Conservation (phyloP, 1,140 invertebrate genomes). For the Brachionus koreanus region DNA sequence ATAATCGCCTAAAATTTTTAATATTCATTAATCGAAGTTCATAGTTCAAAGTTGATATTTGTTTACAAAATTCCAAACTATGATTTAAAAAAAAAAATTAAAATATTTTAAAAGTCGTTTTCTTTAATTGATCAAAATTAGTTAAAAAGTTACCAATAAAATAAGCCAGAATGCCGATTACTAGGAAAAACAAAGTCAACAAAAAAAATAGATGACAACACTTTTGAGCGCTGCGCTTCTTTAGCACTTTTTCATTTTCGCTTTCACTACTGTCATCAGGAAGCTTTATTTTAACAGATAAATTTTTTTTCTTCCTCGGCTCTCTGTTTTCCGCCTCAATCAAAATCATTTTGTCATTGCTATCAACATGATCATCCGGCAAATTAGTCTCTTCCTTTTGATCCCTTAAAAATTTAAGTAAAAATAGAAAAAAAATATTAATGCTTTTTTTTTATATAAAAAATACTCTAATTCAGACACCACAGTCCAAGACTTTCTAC, state of each 20-base stretch:
- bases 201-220: conserved; percentile 30
- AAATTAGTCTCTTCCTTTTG: neutral
- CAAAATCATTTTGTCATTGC: conserved; percentile 8
- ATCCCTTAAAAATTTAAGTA: conserved; percentile 1
- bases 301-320: conserved; percentile 19
- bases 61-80: neutral
- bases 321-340: neutral
- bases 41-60: neutral
- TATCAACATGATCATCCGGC: neutral
- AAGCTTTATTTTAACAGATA: conserved; percentile 9
- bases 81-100: neutral
- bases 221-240: conserved; percentile 7
- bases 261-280: neutral
- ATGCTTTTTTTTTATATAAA: neutral
- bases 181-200: conserved; percentile 23
- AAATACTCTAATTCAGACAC: neutral
- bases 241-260: neutral
- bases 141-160: conserved; percentile 29
- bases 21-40: neutral
- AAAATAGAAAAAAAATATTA: neutral
- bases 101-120: neutral
- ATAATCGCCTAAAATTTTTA: neutral
- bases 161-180: conserved; percentile 5
- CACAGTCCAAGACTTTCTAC: conserved; percentile 3
- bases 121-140: neutral